Evolutionary conservation across 1,140 invertebrate species (phyloP).

Genomic region (Radopholus similis): DNA sequence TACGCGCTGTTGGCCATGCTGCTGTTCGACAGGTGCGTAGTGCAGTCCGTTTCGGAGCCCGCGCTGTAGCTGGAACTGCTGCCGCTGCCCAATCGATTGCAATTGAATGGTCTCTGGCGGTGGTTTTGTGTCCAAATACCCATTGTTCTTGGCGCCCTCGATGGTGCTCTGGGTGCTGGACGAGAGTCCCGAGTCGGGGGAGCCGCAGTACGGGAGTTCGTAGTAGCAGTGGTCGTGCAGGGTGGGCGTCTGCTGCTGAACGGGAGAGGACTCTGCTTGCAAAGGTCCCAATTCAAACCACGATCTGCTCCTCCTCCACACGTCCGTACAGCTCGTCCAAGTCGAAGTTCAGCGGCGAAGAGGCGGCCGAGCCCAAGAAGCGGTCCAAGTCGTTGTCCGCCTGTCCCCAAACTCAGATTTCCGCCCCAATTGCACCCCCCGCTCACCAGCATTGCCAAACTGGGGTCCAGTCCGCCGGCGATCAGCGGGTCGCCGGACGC

Average conservation of each 20-base stretch:
- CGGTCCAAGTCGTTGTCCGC: slow-evolving; percentile 26
- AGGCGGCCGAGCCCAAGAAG: neutral
- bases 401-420: neutral
- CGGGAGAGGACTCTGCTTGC: too few relatives aligned
- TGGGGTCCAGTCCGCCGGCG: neutral
- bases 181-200: slow-evolving; percentile 26
- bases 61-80: neutral
- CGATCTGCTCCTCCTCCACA: slow-evolving; percentile 16
- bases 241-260: slow-evolving; percentile 6
- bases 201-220: neutral
- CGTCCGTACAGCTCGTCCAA: slow-evolving; percentile 25
- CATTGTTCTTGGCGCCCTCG: neutral
- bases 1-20: neutral
- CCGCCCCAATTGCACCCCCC: neutral
- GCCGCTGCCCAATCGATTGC: neutral
- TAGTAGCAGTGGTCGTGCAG: slow-evolving; percentile 26
- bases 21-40: neutral
- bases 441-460: neutral
- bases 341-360: slow-evolving; percentile 21
- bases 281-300: neutral
- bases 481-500: neutral
- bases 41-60: slow-evolving; percentile 9
- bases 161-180: slow-evolving; percentile 6
- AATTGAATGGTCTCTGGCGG: neutral
- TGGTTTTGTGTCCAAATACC: neutral